Conservation (phyloP, 2,113 vertebrate genomes). For the Crypturellus undulatus region DNA sequence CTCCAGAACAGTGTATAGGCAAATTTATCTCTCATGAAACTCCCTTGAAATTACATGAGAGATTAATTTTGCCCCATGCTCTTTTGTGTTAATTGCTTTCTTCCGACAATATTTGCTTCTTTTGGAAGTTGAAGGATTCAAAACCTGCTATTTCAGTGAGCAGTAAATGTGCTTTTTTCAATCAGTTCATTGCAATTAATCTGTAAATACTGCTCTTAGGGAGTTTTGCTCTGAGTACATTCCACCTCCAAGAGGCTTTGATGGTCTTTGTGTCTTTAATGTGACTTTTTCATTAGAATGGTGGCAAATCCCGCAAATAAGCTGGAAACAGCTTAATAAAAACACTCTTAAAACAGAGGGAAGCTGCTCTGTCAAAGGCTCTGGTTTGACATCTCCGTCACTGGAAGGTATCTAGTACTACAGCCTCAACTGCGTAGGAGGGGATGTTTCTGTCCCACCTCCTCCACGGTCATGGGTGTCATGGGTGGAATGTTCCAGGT, state of each 20-base stretch:
- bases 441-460: not conserved
- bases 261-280: not conserved
- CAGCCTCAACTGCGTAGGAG: not conserved
- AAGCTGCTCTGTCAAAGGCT: not conserved
- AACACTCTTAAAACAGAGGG: not conserved
- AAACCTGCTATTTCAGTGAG: not conserved
- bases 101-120: not conserved
- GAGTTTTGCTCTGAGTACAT: not conserved
- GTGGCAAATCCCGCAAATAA: not conserved
- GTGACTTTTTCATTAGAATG: not conserved
- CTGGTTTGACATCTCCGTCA: not conserved
- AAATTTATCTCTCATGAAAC: not conserved
- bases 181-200: rapidly evolving
- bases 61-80: not conserved
- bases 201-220: not conserved
- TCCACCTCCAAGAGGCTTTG: not conserved
- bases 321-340: not conserved
- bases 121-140: not conserved
- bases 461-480: not conserved
- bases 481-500: not conserved
- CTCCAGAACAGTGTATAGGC: not conserved
- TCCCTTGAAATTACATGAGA: not conserved
- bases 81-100: not conserved
- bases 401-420: not conserved
- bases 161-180: not conserved